Evolutionary conservation across 2,113 vertebrate genomes (phyloP).

Genomic region (Nanorana parkeri): DNA sequence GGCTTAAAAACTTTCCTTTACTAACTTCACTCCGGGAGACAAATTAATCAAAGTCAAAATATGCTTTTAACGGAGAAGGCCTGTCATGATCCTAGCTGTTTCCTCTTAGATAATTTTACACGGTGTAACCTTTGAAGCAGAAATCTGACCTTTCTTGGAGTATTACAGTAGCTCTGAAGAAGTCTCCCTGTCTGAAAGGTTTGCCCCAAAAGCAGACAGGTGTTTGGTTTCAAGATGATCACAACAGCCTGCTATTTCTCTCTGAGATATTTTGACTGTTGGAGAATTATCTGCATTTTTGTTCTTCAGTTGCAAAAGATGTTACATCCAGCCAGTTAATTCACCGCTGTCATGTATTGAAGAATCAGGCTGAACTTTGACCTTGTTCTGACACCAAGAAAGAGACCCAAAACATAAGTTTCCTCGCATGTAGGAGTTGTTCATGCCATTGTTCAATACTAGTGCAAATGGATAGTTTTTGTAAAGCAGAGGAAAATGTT

Average conservation of each 20-base stretch:
- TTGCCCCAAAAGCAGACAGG: conserved; percentile 59
- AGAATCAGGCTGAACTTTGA: neutral
- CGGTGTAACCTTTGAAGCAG: conserved; percentile 61
- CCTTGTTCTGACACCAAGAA: neutral
- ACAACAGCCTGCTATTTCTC: conserved; percentile 62
- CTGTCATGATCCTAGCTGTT: conserved; percentile 56
- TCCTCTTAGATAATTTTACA: conserved; percentile 64
- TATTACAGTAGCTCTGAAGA: conserved; percentile 54
- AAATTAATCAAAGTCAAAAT: conserved; percentile 61
- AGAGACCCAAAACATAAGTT: too few relatives aligned
- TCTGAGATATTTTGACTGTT: conserved; percentile 66
- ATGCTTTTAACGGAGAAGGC: conserved; percentile 62
- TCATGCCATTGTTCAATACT: too few relatives aligned
- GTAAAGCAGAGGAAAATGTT: too few relatives aligned
- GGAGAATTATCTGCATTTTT: conserved; percentile 64
- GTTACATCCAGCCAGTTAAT: conserved; percentile 45
- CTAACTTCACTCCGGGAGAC: conserved; percentile 60
- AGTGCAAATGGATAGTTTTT: too few relatives aligned
- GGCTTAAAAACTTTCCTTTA: conserved; percentile 61
- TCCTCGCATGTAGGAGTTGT: too few relatives aligned
- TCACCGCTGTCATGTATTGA: neutral
- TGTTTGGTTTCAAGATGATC: conserved; percentile 67
- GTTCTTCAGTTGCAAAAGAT: neutral
- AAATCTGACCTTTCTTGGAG: conserved; percentile 57
- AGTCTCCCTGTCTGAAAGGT: conserved; percentile 61